phyloP scores from a whole-genome alignment of 1,140 invertebrate genomes.

The Mycetomoellerius zeteki region DNA sequence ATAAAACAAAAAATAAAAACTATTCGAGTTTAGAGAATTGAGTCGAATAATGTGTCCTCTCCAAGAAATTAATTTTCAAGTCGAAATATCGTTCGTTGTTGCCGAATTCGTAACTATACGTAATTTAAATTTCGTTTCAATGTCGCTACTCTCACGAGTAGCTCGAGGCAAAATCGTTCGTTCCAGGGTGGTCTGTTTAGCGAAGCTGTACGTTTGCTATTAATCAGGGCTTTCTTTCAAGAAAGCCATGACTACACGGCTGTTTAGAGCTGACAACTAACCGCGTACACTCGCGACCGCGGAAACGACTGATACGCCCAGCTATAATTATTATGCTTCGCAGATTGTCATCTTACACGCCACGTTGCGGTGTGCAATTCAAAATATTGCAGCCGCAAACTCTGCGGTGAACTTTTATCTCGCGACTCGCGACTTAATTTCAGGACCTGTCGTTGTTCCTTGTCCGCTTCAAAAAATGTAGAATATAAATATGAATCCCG shows the following conservation, averaged over 20 bases:
- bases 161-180: not conserved
- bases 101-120: not conserved
- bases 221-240: slow-evolving; percentile 50
- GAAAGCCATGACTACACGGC: slow-evolving; percentile 29
- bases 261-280: slow-evolving; percentile 28
- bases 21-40: not conserved
- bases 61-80: not conserved
- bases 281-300: not conserved
- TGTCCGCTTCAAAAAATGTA: not conserved
- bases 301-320: slow-evolving; percentile 47
- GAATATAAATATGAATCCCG: not conserved
- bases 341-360: slow-evolving; percentile 63
- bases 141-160: not conserved
- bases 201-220: slow-evolving; percentile 20
- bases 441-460: too few species aligned
- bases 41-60: not conserved
- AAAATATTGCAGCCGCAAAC: slow-evolving; percentile 29
- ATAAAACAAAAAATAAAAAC: not conserved
- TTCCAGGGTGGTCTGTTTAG: slow-evolving; percentile 42
- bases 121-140: not conserved
- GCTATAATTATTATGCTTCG: slow-evolving; percentile 47
- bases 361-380: slow-evolving; percentile 14
- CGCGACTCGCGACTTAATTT: slow-evolving; percentile 22
- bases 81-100: not conserved
- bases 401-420: slow-evolving; percentile 30